phyloP scores from a whole-genome alignment of 2,888 invertebrate species.

The Monopis laevigella region DNA sequence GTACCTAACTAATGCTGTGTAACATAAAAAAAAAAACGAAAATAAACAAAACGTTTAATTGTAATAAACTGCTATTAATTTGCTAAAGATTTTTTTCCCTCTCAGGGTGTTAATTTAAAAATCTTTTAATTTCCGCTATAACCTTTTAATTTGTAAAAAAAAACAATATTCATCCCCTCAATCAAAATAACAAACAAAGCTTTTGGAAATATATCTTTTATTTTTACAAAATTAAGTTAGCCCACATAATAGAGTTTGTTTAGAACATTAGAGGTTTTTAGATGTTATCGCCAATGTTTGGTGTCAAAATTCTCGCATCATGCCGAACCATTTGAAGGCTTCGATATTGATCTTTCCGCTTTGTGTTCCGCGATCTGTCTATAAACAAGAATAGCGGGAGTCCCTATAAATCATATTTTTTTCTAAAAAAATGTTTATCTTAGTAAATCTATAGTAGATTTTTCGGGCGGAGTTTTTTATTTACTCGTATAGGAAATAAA shows the following conservation, averaged over 20 bases:
- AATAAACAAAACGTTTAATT: no score
- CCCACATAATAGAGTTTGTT: slow-evolving; percentile 63
- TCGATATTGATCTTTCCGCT: slow-evolving; percentile 49
- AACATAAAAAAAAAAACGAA: no score
- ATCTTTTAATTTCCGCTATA: neutral
- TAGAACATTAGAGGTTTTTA: slow-evolving; percentile 63
- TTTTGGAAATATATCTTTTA: slow-evolving; percentile 47
- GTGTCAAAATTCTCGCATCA: slow-evolving; percentile 67
- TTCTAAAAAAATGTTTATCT: slow-evolving; percentile 3
- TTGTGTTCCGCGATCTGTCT: slow-evolving; percentile 50
- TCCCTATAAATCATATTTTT: slow-evolving; percentile 51
- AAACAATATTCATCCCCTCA: slow-evolving; percentile 22
- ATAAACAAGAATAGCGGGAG: slow-evolving; percentile 65
- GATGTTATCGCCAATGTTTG: slow-evolving; percentile 59
- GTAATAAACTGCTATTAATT: no score
- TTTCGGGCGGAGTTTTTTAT: no score
- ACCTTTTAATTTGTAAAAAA: neutral
- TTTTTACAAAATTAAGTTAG: slow-evolving; percentile 60
- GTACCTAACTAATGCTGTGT: no score
- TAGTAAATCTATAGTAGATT: no score
- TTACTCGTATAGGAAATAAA: no score
- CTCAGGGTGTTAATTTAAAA: no score
- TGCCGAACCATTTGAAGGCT: slow-evolving; percentile 54
- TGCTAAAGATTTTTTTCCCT: no score
- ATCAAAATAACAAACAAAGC: slow-evolving; percentile 46